Conservation (phyloP, 2,888 invertebrate species). For the Sesia apiformis region DNA sequence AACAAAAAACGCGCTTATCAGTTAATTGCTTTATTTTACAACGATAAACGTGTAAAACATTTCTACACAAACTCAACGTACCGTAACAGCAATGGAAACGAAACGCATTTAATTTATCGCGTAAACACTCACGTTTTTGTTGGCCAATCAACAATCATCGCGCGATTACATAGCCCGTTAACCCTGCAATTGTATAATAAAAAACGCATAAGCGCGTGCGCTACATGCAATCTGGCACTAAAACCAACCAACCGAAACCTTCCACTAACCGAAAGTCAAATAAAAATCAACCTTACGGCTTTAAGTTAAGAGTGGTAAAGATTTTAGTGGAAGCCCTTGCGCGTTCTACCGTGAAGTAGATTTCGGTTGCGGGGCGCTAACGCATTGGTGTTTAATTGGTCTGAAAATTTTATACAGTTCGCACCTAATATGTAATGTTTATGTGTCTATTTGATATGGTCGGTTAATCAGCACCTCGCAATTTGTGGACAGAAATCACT, state of each 20-base stretch:
- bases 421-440: slow-evolving; percentile 27
- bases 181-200: slow-evolving; percentile 43
- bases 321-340: neutral
- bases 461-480: neutral
- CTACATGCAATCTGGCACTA: neutral
- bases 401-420: slow-evolving; percentile 25
- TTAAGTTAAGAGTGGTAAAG: neutral
- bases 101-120: slow-evolving; percentile 13
- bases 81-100: neutral
- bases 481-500: neutral
- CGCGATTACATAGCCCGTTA: slow-evolving; percentile 49
- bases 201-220: slow-evolving; percentile 34
- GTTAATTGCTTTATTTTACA: too few species aligned
- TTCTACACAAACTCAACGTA: too few species aligned
- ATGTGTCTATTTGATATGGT: neutral
- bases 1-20: too few species aligned
- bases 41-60: too few species aligned
- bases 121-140: slow-evolving; percentile 31
- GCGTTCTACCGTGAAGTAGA: neutral
- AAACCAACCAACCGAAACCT: neutral
- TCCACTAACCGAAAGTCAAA: neutral
- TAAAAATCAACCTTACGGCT: neutral
- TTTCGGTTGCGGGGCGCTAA: neutral
- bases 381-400: neutral
- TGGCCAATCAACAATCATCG: slow-evolving; percentile 37